Evolutionary conservation across 2,113 vertebrate genomes (phyloP).

Genomic region (Orthonyx spaldingii): DNA sequence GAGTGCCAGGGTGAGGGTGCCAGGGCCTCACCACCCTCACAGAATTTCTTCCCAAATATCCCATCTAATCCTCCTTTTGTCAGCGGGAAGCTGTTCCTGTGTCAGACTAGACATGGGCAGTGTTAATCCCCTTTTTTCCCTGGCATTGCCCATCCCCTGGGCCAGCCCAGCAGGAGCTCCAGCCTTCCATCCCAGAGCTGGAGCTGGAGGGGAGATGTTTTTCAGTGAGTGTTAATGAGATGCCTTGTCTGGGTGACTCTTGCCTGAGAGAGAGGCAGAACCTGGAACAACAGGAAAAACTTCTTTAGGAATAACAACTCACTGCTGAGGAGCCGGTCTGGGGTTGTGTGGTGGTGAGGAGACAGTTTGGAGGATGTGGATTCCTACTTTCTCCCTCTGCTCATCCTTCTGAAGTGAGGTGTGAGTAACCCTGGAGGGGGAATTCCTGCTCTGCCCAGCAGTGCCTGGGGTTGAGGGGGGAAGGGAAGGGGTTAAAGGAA

Average conservation of each 20-base stretch:
- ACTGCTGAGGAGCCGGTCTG: not conserved
- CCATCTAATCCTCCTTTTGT: not conserved
- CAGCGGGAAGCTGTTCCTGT: not conserved
- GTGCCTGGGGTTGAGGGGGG: not conserved
- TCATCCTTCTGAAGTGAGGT: not conserved
- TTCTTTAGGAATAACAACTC: not conserved
- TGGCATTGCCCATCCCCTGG: not conserved
- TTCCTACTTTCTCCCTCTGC: not conserved
- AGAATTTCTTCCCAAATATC: not conserved
- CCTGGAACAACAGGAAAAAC: not conserved
- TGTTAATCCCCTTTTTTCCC: not conserved
- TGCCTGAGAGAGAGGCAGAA: not conserved
- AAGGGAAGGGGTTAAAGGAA: not conserved
- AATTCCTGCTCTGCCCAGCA: not conserved
- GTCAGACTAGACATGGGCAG: not conserved
- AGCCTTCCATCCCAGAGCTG: not conserved
- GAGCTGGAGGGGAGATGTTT: not conserved
- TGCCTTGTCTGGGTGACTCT: not conserved
- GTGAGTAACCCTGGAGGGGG: not conserved
- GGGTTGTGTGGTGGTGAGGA: not conserved
- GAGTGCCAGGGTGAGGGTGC: no score
- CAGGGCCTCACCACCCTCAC: not conserved
- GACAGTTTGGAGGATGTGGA: not conserved
- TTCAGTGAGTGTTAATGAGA: not conserved
- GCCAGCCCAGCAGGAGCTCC: not conserved